Evolutionary conservation across 2,797 vertebrate genomes (phyloP), one percentile per base, ranked within the genome.

Genomic region (Yasuhikotakia modesta): DNA sequence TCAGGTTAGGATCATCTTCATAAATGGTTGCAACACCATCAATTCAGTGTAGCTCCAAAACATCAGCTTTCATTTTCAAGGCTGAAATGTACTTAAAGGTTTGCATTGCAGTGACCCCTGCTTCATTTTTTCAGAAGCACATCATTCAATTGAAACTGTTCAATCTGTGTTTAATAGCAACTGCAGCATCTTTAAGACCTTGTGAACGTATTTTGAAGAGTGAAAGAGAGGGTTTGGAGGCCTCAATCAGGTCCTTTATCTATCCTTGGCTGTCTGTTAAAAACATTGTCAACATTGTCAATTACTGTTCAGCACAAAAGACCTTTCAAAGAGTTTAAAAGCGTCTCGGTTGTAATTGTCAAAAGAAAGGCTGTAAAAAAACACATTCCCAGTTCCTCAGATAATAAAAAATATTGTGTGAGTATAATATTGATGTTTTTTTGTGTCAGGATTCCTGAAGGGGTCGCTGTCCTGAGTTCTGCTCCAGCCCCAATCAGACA

Each of bases 181-280:
- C 70, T 74, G 73, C 70, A 53, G 19, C 21, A 74, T 70, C 53
- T 71, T 69, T 63, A 35, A 58, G 66, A 73, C 52, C 27, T 76
- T 50, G 61, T 73, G 65, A 46, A 64, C 46, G 0, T 14, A 63
- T 72, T 82, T 72, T 82, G 70, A 82, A 81, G 57, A 32, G 30
- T 21, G 8, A 39, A 52, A 27, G 8, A 50, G n/a, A 73, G 77
- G 8, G 32, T 64, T 74, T 64, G 45, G 48, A 84, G 73, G 78
- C 66, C 63, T 84, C 83, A 76, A 80, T 74, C 79, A 73, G 76
- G 74, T 83, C 83, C 82, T 72, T 70, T 80, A 71, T 73, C 53
- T n/a, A n/a, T n/a, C n/a, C 43, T 83, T 77, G 66, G 50, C 70
- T 78, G 55, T 75, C 73, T 82, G 72, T 81, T 81, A 80, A 81